Percentiles rank a stretch among this genome's conserved stretches.
Evolutionary conservation across 2,797 vertebrate species (phyloP).

Genomic region (Lithobates pipiens): DNA sequence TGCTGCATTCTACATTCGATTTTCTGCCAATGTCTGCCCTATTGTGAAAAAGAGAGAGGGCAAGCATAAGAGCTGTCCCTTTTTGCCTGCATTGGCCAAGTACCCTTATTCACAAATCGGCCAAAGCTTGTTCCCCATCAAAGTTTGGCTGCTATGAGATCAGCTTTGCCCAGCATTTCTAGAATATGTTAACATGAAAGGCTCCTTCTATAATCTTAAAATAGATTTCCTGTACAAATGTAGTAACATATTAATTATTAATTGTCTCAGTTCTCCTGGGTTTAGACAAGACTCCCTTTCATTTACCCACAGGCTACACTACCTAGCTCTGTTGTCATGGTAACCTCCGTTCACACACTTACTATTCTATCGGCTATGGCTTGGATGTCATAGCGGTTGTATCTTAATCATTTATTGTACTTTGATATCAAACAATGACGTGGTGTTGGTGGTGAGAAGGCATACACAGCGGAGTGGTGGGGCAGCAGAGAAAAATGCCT

Average conservation of each 20-base stretch:
- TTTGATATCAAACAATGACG: not conserved
- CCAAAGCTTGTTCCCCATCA: not conserved
- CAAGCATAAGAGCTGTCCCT: not conserved
- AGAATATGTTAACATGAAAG: not conserved
- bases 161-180: not conserved
- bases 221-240: conserved; percentile 21
- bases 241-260: conserved; percentile 41
- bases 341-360: conserved; percentile 63
- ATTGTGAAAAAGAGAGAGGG: not conserved
- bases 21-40: not conserved
- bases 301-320: conserved; percentile 60
- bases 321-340: conserved; percentile 70
- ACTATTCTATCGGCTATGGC: conserved; percentile 56
- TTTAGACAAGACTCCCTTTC: conserved; percentile 36
- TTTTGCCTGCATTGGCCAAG: not conserved
- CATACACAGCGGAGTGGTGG: not conserved
- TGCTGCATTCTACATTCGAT: too few relatives aligned
- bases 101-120: not conserved
- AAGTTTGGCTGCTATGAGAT: not conserved
- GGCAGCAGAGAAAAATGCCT: not conserved
- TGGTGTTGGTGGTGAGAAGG: not conserved
- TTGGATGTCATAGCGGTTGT: conserved; percentile 3
- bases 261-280: conserved; percentile 22
- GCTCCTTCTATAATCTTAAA: conserved; percentile 12
- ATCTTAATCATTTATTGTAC: conserved; percentile 56